Evolutionary conservation across 2,113 vertebrate species (phyloP).

Genomic region (Ancistrus triradiatus): DNA sequence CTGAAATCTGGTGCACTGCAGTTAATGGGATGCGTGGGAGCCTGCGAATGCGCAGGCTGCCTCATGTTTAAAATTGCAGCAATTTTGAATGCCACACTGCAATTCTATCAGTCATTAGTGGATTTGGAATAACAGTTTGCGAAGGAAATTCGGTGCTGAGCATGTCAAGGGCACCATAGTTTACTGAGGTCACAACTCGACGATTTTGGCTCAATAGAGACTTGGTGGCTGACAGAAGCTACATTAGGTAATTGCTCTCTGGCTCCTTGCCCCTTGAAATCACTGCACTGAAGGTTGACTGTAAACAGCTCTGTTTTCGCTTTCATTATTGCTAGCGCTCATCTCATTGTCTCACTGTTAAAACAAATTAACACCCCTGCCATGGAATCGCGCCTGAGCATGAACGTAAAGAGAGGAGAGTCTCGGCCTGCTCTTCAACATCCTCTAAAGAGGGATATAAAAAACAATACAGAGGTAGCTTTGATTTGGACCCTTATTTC

Average conservation of each 20-base stretch:
- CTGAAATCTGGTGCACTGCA: neutral
- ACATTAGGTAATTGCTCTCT: neutral
- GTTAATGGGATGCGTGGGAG: conserved; percentile 39
- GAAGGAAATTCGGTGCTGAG: neutral
- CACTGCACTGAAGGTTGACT: neutral
- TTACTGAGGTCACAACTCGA: neutral
- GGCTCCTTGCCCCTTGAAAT: neutral
- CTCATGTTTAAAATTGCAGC: conserved; percentile 18
- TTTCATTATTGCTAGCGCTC: conserved; percentile 5
- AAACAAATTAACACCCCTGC: conserved; percentile 19
- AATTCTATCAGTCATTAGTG: conserved; percentile 27
- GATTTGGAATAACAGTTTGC: neutral
- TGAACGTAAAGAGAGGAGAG: neutral
- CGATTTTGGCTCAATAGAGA: neutral
- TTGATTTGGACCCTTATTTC: neutral
- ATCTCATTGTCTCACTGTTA: neutral
- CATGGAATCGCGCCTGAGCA: conserved; percentile 18
- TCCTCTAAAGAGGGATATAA: too few species aligned
- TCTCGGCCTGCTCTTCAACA: neutral
- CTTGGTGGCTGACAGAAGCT: neutral
- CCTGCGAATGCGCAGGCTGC: conserved; percentile 2
- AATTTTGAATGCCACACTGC: conserved; percentile 15
- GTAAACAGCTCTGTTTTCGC: conserved; percentile 18
- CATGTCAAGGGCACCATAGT: conserved; percentile 2
- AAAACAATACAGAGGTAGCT: too few species aligned